Evolutionary conservation across 2,888 invertebrate species (phyloP).

Genomic region (Axea sp.): DNA sequence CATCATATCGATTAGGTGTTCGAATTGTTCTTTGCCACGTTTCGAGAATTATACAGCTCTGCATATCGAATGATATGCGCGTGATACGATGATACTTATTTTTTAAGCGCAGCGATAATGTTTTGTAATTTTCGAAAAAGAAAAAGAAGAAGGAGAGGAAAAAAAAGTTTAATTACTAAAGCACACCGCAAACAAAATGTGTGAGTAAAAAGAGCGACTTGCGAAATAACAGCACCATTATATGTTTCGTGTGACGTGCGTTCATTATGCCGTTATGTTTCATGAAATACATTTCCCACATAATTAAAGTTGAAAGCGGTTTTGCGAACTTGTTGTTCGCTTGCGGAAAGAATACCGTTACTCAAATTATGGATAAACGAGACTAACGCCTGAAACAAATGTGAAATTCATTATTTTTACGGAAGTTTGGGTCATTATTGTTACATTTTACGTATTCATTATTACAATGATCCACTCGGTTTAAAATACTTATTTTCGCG

Average conservation of each 20-base stretch:
- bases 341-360: conserved; percentile 32
- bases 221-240: conserved; percentile 25
- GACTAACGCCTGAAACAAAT: conserved; percentile 23
- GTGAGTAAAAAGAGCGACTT: conserved; percentile 12
- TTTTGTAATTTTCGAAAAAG: not conserved
- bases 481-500: not conserved
- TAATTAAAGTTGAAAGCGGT: conserved; percentile 48
- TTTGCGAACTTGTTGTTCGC: conserved; percentile 41
- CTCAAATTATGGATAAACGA: conserved; percentile 27
- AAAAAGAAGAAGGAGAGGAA: too few species aligned
- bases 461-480: conserved; percentile 5
- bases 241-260: conserved; percentile 33
- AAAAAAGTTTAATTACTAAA: conserved; percentile 12
- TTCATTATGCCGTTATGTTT: conserved; percentile 43
- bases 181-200: conserved; percentile 10
- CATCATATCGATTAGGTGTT: conserved; percentile 68
- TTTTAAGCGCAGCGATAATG: not conserved
- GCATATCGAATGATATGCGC: conserved; percentile 21
- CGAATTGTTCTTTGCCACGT: conserved; percentile 67
- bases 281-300: conserved; percentile 33
- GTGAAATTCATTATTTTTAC: conserved; percentile 29
- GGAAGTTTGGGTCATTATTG: conserved; percentile 22
- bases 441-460: not conserved
- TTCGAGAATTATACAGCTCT: conserved; percentile 48
- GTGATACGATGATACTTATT: not conserved